Conservation (phyloP, 2,888 invertebrate genomes). For the Drosophila hamatofila region DNA sequence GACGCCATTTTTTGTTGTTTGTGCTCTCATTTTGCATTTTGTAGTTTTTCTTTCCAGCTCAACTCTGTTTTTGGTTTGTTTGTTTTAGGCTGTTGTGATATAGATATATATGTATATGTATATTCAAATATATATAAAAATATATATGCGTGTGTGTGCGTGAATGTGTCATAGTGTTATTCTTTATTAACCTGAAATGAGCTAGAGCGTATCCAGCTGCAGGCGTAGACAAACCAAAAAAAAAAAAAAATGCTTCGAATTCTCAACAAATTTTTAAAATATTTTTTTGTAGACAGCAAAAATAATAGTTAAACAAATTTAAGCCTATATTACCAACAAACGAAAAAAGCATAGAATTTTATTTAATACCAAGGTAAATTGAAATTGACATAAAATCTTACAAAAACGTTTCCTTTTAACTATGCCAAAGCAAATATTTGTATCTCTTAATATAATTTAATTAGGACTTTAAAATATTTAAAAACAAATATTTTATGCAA, state of each 20-base stretch:
- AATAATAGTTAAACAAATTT: neutral
- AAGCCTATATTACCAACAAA: neutral
- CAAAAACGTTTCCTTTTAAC: neutral
- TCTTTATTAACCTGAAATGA: conserved; percentile 49
- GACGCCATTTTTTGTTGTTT: conserved; percentile 52
- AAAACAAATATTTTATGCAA: neutral
- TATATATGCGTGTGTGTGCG: conserved; percentile 20
- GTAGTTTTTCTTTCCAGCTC: conserved; percentile 41
- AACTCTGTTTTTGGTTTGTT: conserved; percentile 23
- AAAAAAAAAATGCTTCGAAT: conserved; percentile 19
- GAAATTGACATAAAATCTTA: too few species aligned
- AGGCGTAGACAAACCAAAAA: conserved; percentile 5
- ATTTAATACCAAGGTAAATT: too few species aligned
- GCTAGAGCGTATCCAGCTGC: conserved; percentile 28
- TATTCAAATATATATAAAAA: neutral
- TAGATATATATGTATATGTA: neutral
- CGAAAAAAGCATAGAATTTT: neutral
- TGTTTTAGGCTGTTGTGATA: conserved; percentile 21
- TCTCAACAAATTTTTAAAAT: neutral
- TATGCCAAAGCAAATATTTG: neutral
- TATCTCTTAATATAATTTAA: neutral
- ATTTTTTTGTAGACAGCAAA: neutral
- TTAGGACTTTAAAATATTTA: neutral
- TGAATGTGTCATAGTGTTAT: conserved; percentile 24
- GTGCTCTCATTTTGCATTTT: conserved; percentile 41